Percentiles rank a stretch among this genome's conserved stretches.
Evolutionary conservation across 2,888 invertebrate genomes (phyloP).

Genomic region (Coenonympha arcania): DNA sequence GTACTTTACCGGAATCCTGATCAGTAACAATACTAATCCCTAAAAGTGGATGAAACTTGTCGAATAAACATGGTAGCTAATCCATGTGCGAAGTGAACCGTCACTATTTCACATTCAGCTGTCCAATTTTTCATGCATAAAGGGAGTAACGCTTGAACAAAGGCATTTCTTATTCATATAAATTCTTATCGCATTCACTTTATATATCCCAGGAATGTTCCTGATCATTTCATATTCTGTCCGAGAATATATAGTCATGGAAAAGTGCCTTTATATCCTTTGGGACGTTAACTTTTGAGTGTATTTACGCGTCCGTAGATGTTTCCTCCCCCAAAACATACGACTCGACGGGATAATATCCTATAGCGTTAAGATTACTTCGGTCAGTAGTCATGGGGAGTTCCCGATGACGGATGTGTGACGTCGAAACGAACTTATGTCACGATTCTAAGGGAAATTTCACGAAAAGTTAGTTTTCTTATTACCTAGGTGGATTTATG

Average conservation of each 20-base stretch:
- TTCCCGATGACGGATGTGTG: constrained; percentile 51
- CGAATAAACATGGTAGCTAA: no score
- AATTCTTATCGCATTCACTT: constrained; percentile 1
- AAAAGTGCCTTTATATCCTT: constrained; percentile 15
- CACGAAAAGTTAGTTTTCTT: constrained; percentile 21
- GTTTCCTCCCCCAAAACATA: constrained; percentile 38
- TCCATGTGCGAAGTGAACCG: not conserved
- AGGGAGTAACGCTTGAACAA: not conserved
- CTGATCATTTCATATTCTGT: constrained; percentile 5
- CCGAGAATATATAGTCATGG: constrained; percentile 10
- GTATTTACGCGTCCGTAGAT: constrained; percentile 27
- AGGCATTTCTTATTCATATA: not conserved
- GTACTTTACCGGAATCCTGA: not conserved
- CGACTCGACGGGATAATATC: constrained; percentile 46
- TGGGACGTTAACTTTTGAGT: constrained; percentile 19
- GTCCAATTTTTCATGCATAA: not conserved
- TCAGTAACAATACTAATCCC: no score
- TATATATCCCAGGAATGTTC: not conserved
- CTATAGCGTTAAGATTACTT: constrained; percentile 54
- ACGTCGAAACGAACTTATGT: constrained; percentile 36
- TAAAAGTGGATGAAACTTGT: no score
- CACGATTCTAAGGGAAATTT: constrained; percentile 29
- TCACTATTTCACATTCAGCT: not conserved
- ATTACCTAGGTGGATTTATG: not conserved
- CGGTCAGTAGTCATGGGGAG: constrained; percentile 34